These are phyloP conservation scores for Phrynocephalus forsythii DNA, from an alignment of 2,797 vertebrate species.

Conservation along the genomic window DNA sequence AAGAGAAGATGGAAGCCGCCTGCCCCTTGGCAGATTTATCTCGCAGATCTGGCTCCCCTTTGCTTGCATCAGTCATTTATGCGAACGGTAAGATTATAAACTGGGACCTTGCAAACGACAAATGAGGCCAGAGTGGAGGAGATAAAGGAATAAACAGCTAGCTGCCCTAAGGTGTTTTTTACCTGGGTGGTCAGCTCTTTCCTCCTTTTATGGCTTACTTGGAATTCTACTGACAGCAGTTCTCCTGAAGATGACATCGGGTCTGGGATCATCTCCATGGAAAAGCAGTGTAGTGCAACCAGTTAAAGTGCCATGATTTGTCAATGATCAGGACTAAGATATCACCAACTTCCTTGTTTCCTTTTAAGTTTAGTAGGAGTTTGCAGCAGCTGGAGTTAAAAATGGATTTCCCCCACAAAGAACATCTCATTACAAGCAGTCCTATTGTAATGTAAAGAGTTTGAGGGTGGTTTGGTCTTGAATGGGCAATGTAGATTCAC, in stretches of 20 bases:
- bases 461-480: no score
- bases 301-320: no score
- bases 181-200: neutral
- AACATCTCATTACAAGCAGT: no score
- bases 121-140: neutral
- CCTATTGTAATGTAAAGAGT: no score
- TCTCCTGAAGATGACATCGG: neutral
- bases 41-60: neutral
- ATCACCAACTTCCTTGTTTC: no score
- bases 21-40: constrained; percentile 24
- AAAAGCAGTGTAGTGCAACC: no score
- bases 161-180: neutral
- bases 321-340: no score
- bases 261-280: neutral
- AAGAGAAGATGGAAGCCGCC: constrained; percentile 14
- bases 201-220: neutral
- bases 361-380: no score
- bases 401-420: no score
- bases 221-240: neutral
- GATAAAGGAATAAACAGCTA: neutral
- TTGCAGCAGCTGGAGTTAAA: no score
- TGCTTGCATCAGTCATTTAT: constrained; percentile 5
- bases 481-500: no score
- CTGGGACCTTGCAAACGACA: neutral
- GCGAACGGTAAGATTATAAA: neutral